Percentiles rank a stretch among this genome's conserved stretches.
These are phyloP conservation scores for Apamea crenata DNA, from an alignment of 2,888 invertebrate species.

Conservation along the genomic window DNA sequence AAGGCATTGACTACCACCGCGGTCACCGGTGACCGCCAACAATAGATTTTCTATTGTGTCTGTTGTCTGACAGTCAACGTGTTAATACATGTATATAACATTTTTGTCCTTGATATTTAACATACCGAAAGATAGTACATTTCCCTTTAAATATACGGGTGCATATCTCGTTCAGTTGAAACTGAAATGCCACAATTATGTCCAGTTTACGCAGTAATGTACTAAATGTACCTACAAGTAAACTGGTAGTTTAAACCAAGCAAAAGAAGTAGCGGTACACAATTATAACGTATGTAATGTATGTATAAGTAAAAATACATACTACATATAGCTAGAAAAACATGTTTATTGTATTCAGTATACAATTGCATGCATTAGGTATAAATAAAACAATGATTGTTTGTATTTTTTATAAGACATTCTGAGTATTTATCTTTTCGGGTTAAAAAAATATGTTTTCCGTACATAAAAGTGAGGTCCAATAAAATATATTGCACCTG, in stretches of 20 bases:
- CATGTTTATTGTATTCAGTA: constrained; percentile 1
- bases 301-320: background rate
- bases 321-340: constrained; percentile 3
- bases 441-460: background rate
- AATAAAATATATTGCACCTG: constrained; percentile 21
- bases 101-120: constrained; percentile 70
- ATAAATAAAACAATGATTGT: background rate
- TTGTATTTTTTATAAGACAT: background rate
- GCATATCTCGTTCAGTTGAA: constrained; percentile 6
- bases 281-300: constrained; percentile 20
- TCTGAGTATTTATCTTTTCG: background rate
- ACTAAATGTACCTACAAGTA: background rate
- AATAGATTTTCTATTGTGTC: no score
- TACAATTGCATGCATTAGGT: constrained; percentile 8
- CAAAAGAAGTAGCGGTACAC: constrained; percentile 10
- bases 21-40: no score
- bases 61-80: no score
- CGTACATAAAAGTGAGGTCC: background rate
- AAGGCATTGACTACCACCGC: no score
- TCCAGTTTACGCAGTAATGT: background rate
- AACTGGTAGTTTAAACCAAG: constrained; percentile 8
- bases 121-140: constrained; percentile 47
- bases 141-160: constrained; percentile 51
- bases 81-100: constrained; percentile 40
- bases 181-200: constrained; percentile 12